phyloP scores from a whole-genome alignment of 2,888 invertebrate genomes.

The Halictus quadricinctus region DNA sequence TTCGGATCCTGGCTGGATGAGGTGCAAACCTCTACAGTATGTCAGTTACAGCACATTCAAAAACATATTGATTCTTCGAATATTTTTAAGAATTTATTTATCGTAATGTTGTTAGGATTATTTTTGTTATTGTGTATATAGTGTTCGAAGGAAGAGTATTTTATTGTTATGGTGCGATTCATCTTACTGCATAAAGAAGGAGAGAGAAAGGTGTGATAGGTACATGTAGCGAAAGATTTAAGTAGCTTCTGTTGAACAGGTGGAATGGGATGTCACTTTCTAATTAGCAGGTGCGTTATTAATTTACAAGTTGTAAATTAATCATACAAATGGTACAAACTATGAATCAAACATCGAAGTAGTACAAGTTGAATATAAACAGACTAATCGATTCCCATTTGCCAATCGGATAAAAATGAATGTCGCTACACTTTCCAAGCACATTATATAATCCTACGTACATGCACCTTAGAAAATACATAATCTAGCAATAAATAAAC shows the following conservation, averaged over 20 bases:
- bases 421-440: not conserved
- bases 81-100: not conserved
- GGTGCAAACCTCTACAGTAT: not conserved
- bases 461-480: not conserved
- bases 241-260: no score
- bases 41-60: not conserved
- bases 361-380: not conserved
- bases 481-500: not conserved
- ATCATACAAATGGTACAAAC: no score
- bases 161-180: no score
- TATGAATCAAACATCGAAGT: no score
- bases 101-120: not conserved
- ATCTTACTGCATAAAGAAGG: no score
- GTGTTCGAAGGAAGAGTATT: no score
- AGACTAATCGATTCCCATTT: not conserved
- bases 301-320: no score
- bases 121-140: no score
- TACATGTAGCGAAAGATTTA: no score
- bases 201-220: no score
- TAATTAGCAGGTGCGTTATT: no score
- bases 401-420: not conserved
- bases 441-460: not conserved
- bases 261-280: no score
- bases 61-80: not conserved
- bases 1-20: not conserved